Percentiles rank a stretch among this genome's conserved stretches.
These are phyloP conservation scores for Hippocampus zosterae DNA, from an alignment of 2,113 vertebrate genomes.

Conservation along the genomic window DNA sequence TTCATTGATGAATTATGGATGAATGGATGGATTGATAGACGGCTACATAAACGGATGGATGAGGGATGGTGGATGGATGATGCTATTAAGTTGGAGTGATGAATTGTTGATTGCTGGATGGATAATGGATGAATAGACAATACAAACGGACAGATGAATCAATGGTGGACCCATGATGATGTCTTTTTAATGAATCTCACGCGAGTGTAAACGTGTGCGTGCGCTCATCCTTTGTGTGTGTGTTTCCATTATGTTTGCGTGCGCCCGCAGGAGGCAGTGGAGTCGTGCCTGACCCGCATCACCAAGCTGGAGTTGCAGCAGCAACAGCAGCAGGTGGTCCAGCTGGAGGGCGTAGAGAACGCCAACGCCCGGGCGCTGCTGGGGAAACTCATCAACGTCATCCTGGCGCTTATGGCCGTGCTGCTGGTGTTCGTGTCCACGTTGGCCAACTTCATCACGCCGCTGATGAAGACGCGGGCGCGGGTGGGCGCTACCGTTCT, in stretches of 20 bases:
- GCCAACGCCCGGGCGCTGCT: slow-evolving; percentile 92
- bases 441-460: slow-evolving; percentile 95
- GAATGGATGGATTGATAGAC: no score
- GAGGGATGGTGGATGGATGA: no score
- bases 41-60: no score
- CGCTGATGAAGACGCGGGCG: slow-evolving; percentile 92
- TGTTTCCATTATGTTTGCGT: slow-evolving; percentile 4
- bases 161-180: neutral
- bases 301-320: slow-evolving; percentile 97
- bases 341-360: slow-evolving; percentile 96
- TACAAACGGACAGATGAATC: neutral
- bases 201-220: neutral
- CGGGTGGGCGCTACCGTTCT: slow-evolving; percentile 85
- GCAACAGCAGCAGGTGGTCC: slow-evolving; percentile 97
- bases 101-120: neutral
- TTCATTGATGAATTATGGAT: no score
- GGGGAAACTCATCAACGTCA: slow-evolving; percentile 98
- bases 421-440: slow-evolving; percentile 98
- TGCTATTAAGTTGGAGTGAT: no score
- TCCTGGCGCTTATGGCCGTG: slow-evolving; percentile 96
- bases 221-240: neutral
- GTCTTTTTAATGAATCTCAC: no score
- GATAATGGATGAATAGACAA: neutral
- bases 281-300: slow-evolving; percentile 93
- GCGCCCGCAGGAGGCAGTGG: slow-evolving; percentile 84